phyloP scores from a whole-genome alignment of 2,888 invertebrate genomes.

The Biston betularia region DNA sequence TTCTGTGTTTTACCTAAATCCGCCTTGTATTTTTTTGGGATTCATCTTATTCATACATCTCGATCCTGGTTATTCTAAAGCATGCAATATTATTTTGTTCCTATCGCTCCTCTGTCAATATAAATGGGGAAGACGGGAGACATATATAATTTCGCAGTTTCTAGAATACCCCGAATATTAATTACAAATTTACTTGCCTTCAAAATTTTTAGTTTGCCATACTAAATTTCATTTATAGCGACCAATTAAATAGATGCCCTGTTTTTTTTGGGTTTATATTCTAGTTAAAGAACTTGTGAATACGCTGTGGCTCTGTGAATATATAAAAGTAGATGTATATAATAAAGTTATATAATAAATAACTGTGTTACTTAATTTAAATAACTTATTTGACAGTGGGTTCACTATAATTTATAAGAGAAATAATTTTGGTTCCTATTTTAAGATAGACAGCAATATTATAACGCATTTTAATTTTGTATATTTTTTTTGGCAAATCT shows the following conservation, averaged over 20 bases:
- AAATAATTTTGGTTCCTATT: slow-evolving; percentile 81
- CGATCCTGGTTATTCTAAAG: not conserved
- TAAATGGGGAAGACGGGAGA: too few relatives aligned
- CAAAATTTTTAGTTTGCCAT: too few relatives aligned
- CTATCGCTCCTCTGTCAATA: not conserved
- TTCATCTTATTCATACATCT: not conserved
- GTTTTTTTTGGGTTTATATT: not conserved
- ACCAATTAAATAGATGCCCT: not conserved
- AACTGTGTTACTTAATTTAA: slow-evolving; percentile 61
- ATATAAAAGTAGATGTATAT: slow-evolving; percentile 71
- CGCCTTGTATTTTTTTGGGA: slow-evolving; percentile 13
- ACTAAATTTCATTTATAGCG: too few relatives aligned
- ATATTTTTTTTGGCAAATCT: slow-evolving; percentile 71
- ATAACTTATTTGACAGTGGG: slow-evolving; percentile 78
- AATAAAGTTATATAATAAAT: slow-evolving; percentile 58
- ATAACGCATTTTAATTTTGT: slow-evolving; percentile 70
- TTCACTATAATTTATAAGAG: slow-evolving; percentile 60
- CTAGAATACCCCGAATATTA: too few relatives aligned
- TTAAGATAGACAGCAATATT: slow-evolving; percentile 73
- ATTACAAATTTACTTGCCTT: too few relatives aligned
- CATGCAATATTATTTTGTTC: not conserved
- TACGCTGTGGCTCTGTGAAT: slow-evolving; percentile 58
- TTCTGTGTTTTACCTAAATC: slow-evolving; percentile 10
- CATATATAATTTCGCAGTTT: too few relatives aligned
- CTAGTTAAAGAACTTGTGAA: slow-evolving; percentile 30